phyloP scores from a whole-genome alignment of 64 coral and sea anemone species.

The Dendronephthya gigantea region DNA sequence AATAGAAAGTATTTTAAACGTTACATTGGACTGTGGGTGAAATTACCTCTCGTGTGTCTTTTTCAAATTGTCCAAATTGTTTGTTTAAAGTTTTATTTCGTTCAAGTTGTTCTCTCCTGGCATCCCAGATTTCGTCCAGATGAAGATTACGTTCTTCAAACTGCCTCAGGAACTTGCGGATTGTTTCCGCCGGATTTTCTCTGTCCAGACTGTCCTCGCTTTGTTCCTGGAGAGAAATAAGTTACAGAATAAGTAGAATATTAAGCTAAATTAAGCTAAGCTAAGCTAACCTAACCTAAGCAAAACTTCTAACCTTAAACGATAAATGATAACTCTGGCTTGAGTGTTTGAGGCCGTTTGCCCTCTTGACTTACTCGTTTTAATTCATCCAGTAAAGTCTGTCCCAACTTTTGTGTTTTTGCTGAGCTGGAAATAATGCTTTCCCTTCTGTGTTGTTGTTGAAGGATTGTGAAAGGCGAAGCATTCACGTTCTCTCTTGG shows the following conservation, averaged over 20 bases:
- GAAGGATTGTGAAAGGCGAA: constrained; percentile 51
- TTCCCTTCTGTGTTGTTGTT: constrained; percentile 69
- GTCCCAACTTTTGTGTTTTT: constrained; percentile 79
- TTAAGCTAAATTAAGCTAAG: no score
- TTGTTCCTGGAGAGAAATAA: constrained; percentile 44
- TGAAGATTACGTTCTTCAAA: constrained; percentile 56
- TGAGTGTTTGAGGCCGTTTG: no score
- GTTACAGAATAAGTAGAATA: not conserved
- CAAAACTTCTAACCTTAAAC: no score
- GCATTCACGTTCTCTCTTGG: constrained; percentile 92
- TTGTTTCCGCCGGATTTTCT: constrained; percentile 49
- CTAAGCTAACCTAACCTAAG: no score
- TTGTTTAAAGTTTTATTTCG: constrained; percentile 67
- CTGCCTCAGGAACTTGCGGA: constrained; percentile 56
- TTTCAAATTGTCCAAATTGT: constrained; percentile 93
- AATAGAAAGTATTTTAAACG: no score
- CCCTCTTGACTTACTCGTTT: constrained; percentile 34
- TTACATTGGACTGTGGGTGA: no score
- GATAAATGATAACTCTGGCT: no score
- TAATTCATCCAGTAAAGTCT: constrained; percentile 59
- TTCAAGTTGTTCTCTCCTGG: constrained; percentile 60
- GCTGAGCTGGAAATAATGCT: constrained; percentile 66
- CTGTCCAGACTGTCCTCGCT: constrained; percentile 56
- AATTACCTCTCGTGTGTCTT: constrained; percentile 79
- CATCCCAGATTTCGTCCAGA: constrained; percentile 74